A percentile compares a stretch with the other conserved stretches of the same genome.
phyloP scores from a whole-genome alignment of 2,113 vertebrate genomes.

The Cyrtonyx montezumae region DNA sequence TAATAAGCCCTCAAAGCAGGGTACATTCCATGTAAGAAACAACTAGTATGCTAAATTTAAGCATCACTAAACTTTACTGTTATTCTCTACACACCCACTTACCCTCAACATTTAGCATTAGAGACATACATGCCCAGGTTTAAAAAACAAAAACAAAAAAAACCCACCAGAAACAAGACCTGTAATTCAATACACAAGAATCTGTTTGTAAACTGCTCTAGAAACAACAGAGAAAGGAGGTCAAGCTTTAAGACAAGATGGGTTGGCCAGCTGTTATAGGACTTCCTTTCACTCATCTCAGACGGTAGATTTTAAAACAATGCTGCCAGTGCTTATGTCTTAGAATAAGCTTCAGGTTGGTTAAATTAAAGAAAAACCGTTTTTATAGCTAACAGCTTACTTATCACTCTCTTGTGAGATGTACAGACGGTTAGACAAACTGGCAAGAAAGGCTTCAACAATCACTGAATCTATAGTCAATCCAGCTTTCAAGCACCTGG shows the following conservation, averaged over 20 bases:
- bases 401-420: conserved; percentile 98
- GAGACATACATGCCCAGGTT: background rate
- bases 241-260: background rate
- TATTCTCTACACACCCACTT: background rate
- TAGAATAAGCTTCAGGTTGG: background rate
- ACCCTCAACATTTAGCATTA: background rate
- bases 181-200: background rate
- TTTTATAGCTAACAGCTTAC: conserved; percentile 73
- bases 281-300: background rate
- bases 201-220: background rate
- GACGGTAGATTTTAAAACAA: background rate
- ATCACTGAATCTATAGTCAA: conserved; percentile 91
- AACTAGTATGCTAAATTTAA: background rate
- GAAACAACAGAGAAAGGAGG: background rate
- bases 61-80: background rate
- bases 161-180: background rate
- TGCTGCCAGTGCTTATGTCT: background rate
- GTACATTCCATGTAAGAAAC: background rate
- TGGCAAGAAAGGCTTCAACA: conserved; percentile 95
- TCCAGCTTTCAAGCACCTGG: conserved; percentile 92
- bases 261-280: background rate
- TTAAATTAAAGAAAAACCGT: background rate
- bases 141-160: background rate
- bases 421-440: conserved; percentile 96
- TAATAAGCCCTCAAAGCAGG: background rate